Evolutionary conservation across 1,140 invertebrate genomes (phyloP).

Genomic region (Hyphantria cunea): DNA sequence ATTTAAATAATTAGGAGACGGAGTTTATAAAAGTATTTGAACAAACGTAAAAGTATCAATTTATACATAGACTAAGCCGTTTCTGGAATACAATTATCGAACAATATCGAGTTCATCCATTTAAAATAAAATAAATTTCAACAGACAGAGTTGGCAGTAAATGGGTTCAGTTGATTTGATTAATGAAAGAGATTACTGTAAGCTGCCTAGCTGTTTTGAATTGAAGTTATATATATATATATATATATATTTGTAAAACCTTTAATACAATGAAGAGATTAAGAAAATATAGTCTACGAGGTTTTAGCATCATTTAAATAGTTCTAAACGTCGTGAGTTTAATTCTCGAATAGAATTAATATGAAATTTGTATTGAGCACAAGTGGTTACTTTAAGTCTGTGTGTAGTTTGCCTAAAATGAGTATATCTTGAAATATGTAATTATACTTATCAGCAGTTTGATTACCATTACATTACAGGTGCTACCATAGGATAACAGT

Average conservation of each 20-base stretch:
- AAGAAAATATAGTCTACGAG: background rate
- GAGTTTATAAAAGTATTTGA: background rate
- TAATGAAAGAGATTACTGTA: constrained; percentile 17
- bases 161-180: constrained; percentile 21
- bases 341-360: too few relatives aligned
- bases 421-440: too few relatives aligned
- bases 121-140: constrained; percentile 22
- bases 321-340: too few relatives aligned
- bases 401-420: too few relatives aligned
- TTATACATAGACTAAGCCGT: background rate
- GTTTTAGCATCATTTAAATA: too few relatives aligned
- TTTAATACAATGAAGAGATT: background rate
- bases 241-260: too few relatives aligned
- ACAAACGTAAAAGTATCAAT: constrained; percentile 1
- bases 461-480: too few relatives aligned
- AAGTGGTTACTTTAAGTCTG: too few relatives aligned
- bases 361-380: too few relatives aligned
- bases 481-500: too few relatives aligned
- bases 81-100: constrained; percentile 6
- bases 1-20: background rate
- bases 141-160: constrained; percentile 8
- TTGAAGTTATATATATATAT: background rate
- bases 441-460: too few relatives aligned
- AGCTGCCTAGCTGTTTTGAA: background rate
- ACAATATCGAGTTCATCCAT: constrained; percentile 1